Percentiles rank a stretch among this genome's conserved stretches.
Evolutionary conservation across 2,888 invertebrate genomes (phyloP).

Genomic region (Lasioglossum oenotherae): DNA sequence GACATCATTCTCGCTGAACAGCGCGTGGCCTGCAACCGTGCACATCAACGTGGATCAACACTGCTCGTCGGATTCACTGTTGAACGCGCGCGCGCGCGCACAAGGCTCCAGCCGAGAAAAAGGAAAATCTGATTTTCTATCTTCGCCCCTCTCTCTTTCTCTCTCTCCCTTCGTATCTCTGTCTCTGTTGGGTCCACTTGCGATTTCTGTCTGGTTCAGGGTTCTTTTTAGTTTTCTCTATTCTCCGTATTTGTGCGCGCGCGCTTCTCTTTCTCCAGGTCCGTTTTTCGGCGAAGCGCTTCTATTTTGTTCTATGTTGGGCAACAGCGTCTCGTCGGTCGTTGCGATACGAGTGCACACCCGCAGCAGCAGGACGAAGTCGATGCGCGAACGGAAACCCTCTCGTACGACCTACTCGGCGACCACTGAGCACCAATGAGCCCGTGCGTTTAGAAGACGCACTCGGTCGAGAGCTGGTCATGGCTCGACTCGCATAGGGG

Average conservation of each 20-base stretch:
- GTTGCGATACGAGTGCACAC: slow-evolving; percentile 54
- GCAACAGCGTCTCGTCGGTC: not conserved
- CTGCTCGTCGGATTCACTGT: not conserved
- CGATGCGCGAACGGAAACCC: slow-evolving; percentile 54
- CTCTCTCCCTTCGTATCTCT: not conserved
- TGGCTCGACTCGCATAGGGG: slow-evolving; percentile 59
- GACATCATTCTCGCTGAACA: slow-evolving; percentile 24
- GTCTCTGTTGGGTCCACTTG: not conserved
- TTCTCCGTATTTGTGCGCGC: not conserved
- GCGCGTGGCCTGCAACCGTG: not conserved
- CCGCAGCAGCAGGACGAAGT: slow-evolving; percentile 33
- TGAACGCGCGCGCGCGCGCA: not conserved
- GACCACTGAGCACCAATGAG: slow-evolving; percentile 72
- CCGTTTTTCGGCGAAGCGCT: not conserved
- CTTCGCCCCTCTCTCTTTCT: not conserved
- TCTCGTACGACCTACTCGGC: slow-evolving; percentile 66
- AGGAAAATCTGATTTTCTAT: not conserved
- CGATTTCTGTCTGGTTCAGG: not conserved
- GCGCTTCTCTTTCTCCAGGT: not conserved
- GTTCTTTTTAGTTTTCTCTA: not conserved
- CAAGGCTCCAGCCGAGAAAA: not conserved
- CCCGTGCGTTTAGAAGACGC: slow-evolving; percentile 52
- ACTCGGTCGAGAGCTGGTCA: slow-evolving; percentile 48
- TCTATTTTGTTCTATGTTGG: not conserved
- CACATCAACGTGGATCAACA: not conserved